Evolutionary conservation across 2,888 invertebrate genomes (phyloP).

Genomic region (Leistus spinibarbis): DNA sequence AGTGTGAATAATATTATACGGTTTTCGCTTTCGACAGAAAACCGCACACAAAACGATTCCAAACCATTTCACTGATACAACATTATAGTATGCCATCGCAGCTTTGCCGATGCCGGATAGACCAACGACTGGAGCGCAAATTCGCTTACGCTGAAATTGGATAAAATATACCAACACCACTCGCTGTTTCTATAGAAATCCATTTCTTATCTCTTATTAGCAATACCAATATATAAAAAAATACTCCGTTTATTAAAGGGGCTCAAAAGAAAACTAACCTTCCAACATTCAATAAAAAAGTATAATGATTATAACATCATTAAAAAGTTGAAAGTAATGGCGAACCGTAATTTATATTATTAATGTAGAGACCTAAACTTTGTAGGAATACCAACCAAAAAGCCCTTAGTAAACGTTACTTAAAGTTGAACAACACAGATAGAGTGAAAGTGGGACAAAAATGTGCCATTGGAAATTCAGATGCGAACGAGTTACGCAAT

Average conservation of each 20-base stretch:
- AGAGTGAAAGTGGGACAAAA: not conserved
- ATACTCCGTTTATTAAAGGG: too few species aligned
- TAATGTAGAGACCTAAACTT: not conserved
- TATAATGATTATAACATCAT: not conserved
- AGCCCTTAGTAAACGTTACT: not conserved
- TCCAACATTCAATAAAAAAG: not conserved
- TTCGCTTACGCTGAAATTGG: not conserved
- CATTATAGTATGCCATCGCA: not conserved
- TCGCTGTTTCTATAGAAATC: too few species aligned
- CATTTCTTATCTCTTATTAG: too few species aligned
- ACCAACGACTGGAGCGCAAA: not conserved
- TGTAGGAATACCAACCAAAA: not conserved
- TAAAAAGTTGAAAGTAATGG: not conserved
- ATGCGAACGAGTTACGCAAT: slow-evolving; percentile 10
- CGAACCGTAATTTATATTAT: not conserved
- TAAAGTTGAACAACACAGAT: not conserved
- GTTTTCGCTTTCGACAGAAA: not conserved
- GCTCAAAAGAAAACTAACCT: not conserved
- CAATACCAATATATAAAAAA: too few species aligned
- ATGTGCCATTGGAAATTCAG: slow-evolving; percentile 12
- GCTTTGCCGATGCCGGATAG: not conserved
- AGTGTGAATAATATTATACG: not conserved
- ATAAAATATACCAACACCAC: not conserved
- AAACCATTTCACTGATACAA: not conserved
- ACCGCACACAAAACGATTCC: not conserved